Evolutionary conservation across 2,888 invertebrate genomes (phyloP).

Genomic region (Melieria picta): DNA sequence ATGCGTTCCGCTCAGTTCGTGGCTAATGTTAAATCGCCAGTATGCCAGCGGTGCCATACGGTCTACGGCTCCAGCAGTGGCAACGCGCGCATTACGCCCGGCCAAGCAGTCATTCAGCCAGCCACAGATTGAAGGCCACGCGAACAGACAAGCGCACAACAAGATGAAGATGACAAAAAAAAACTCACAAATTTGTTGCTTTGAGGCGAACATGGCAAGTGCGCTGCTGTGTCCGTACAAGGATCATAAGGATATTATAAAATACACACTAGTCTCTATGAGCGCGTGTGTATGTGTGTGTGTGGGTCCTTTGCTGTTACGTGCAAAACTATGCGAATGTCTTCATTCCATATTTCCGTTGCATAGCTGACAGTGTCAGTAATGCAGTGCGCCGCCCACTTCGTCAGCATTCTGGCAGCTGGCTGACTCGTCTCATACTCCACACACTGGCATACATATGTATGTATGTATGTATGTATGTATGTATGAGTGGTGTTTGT

Average conservation of each 20-base stretch:
- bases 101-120: background rate
- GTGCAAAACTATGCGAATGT: conserved; percentile 34
- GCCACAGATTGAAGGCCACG: background rate
- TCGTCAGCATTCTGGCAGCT: too few species aligned
- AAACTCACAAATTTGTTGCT: too few species aligned
- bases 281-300: background rate
- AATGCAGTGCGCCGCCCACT: too few species aligned
- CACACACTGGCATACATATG: background rate
- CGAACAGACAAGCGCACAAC: too few species aligned
- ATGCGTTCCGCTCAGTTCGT: too few species aligned
- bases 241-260: background rate
- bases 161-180: too few species aligned
- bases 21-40: too few species aligned
- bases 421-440: background rate
- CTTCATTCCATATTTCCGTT: conserved; percentile 27
- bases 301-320: conserved; percentile 9
- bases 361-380: too few species aligned
- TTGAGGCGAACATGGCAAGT: too few species aligned
- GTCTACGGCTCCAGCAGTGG: background rate
- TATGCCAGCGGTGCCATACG: too few species aligned
- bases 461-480: conserved; percentile 38
- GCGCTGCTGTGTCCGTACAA: too few species aligned
- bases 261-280: background rate
- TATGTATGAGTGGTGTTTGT: too few species aligned
- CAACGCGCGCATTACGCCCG: conserved; percentile 1